Percentiles rank a stretch among this genome's conserved stretches.
Evolutionary conservation across 2,113 vertebrate species (phyloP).

Genomic region (Microtus oregoni): DNA sequence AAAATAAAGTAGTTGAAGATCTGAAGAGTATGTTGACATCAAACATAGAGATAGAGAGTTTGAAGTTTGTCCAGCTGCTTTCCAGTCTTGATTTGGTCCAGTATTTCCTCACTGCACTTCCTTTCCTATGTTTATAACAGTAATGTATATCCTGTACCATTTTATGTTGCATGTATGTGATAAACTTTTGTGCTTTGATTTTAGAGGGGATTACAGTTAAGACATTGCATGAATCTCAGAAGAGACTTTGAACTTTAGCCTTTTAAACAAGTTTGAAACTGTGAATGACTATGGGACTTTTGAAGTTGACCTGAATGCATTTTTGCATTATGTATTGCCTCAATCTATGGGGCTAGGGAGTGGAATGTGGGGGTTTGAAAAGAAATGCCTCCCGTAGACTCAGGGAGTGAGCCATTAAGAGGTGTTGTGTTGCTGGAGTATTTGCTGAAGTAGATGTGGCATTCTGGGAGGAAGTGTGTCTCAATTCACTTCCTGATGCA

Average conservation of each 20-base stretch:
- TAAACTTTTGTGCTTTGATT: neutral
- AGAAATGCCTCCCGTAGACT: neutral
- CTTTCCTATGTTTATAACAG: neutral
- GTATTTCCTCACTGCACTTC: neutral
- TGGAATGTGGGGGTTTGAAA: neutral
- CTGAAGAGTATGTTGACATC: neutral
- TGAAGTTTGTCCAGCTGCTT: neutral
- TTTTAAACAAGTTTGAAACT: neutral
- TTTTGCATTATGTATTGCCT: neutral
- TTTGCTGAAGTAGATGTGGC: too few species aligned
- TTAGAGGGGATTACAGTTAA: neutral
- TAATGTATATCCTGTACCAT: neutral
- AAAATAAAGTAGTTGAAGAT: neutral
- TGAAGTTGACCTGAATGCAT: neutral
- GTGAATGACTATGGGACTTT: neutral
- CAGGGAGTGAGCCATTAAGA: neutral
- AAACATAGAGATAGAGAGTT: neutral
- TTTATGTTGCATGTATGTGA: neutral
- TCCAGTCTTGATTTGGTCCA: neutral
- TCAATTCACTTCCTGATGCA: neutral
- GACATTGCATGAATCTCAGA: neutral
- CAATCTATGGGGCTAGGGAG: neutral
- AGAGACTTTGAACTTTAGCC: neutral
- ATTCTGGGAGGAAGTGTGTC: neutral
- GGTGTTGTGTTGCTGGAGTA: neutral